These are phyloP conservation scores for Trachelus tabidus DNA, from an alignment of 2,888 invertebrate species.

Conservation along the genomic window DNA sequence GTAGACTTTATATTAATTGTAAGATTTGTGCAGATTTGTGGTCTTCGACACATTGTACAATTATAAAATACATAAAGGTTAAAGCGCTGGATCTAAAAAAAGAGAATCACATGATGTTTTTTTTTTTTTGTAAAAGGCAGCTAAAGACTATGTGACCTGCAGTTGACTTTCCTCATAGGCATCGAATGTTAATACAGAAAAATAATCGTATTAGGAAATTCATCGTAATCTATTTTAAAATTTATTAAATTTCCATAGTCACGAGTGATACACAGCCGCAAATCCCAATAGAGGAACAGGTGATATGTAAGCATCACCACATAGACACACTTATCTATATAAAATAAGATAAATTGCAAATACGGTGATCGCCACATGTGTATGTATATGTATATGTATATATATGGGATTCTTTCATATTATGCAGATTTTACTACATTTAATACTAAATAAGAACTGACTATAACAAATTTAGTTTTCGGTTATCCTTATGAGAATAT, in stretches of 20 bases:
- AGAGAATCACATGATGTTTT: neutral
- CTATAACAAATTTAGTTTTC: neutral
- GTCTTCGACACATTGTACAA: neutral
- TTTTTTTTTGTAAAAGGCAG: neutral
- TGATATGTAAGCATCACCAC: neutral
- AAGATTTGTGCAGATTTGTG: neutral
- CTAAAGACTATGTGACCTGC: neutral
- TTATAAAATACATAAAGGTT: neutral
- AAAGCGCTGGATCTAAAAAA: neutral
- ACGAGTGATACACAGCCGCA: neutral
- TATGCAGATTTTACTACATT: neutral
- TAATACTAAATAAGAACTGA: neutral
- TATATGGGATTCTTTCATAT: neutral
- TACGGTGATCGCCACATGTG: neutral
- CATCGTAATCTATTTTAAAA: neutral
- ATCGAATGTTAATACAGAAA: neutral
- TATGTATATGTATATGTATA: neutral
- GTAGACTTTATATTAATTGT: neutral
- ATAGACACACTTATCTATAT: neutral
- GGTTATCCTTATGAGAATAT: neutral
- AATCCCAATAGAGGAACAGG: neutral
- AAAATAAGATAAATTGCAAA: neutral
- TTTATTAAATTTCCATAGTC: neutral
- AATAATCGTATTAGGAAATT: neutral
- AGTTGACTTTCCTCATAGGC: neutral